Conservation (phyloP, 2,797 vertebrate genomes). For the Pelobates cultripes region DNA sequence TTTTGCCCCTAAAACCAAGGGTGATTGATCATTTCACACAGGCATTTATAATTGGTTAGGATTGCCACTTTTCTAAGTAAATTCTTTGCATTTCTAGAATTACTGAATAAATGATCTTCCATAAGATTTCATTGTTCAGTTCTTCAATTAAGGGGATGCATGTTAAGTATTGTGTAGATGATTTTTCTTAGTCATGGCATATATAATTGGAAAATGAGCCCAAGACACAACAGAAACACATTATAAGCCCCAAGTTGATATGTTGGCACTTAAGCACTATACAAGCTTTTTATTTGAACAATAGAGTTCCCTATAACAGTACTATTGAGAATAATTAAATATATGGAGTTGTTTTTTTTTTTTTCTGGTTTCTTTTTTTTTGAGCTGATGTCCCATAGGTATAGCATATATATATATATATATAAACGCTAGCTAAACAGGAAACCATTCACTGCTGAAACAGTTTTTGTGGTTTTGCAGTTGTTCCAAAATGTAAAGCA, state of each 20-base stretch:
- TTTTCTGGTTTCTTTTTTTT: too few species aligned
- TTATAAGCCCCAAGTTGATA: constrained; percentile 11
- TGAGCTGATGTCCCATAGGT: constrained; percentile 1
- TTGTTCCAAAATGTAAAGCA: too few species aligned
- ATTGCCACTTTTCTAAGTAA: background rate
- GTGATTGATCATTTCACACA: background rate
- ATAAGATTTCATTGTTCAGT: background rate
- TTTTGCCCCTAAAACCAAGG: background rate
- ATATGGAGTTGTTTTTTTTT: too few species aligned
- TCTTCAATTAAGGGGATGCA: background rate
- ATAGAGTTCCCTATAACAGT: background rate
- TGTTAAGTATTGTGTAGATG: background rate
- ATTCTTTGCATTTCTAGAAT: background rate
- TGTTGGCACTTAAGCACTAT: background rate
- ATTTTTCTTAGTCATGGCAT: constrained; percentile 12
- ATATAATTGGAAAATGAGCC: constrained; percentile 17
- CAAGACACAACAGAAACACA: constrained; percentile 20
- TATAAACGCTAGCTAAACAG: background rate
- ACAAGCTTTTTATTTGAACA: constrained; percentile 18
- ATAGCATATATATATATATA: background rate
- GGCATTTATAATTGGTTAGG: background rate
- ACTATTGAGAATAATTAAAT: constrained; percentile 5
- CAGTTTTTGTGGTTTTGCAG: background rate
- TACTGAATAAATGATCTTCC: background rate
- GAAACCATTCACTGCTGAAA: background rate